These are phyloP conservation scores for Myotis daubentonii DNA, from an alignment of 2,797 vertebrate genomes.

Conservation along the genomic window DNA sequence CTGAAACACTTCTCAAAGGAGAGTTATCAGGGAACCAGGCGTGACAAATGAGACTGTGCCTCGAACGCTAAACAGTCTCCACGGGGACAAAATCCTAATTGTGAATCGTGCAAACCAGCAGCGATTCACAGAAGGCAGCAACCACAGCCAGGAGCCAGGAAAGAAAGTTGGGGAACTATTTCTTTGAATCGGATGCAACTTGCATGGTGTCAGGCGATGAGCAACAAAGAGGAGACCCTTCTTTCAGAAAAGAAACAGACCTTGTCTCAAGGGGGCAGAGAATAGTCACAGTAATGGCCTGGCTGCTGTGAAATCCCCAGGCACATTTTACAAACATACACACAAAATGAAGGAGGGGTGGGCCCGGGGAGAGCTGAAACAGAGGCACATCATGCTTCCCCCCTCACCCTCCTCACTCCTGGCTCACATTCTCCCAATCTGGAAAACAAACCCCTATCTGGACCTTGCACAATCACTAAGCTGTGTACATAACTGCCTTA, in stretches of 20 bases:
- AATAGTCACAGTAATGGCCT: background rate
- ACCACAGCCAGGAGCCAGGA: background rate
- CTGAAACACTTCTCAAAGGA: background rate
- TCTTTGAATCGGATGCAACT: conserved; percentile 55
- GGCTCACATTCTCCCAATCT: background rate
- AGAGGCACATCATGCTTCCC: background rate
- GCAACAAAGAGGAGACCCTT: background rate
- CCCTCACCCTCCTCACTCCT: background rate
- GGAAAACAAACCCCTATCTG: background rate
- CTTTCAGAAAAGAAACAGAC: conserved; percentile 13
- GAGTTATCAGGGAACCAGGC: background rate
- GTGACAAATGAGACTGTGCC: background rate
- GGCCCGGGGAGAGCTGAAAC: background rate
- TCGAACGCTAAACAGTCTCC: background rate
- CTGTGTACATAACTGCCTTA: background rate
- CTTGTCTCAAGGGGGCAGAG: background rate
- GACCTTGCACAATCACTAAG: background rate
- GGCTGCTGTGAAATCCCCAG: background rate
- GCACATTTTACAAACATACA: background rate
- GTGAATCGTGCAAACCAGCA: conserved; percentile 16
- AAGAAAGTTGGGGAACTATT: background rate
- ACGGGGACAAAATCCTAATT: background rate
- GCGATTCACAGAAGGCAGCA: background rate
- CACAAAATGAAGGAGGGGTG: background rate
- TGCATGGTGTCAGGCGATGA: background rate